Base-by-base conservation (phyloP, 2,888 invertebrate species). In the Agrilus cyanescens region DNA sequence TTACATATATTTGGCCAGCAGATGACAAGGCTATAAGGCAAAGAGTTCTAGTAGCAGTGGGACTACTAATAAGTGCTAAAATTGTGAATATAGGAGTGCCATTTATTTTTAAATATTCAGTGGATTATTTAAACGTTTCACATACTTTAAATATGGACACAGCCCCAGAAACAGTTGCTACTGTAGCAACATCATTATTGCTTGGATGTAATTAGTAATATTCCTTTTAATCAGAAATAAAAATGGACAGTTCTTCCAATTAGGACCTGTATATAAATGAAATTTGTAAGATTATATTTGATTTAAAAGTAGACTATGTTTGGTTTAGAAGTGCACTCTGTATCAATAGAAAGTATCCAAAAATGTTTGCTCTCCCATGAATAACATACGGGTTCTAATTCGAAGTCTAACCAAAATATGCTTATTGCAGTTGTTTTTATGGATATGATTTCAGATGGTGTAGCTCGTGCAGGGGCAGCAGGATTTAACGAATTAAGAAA, bases 401-500 rank as follows among this genome's bases (percentile, higher is more conserved):
- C n/a, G n/a, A n/a, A n/a, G n/a, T n/a, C n/a, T n/a, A n/a, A n/a
- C n/a, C n/a, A n/a, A n/a, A n/a, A n/a, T 25, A 25, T 25, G 2
- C 10, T 7, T 45, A 38, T 15, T 33, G n/a, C 33, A 47, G 46
- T 37, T 35, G 25, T 37, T 41, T 30, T 38, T 43, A 42, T 40
- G 42, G n/a, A 32, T 43, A 32, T 41, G 46, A 46, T 61, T 68
- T 6, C 63, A 97, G 97, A 98, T 74, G 98, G 97, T 45, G 69
- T 90, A 46, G 95, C 96, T 1, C 76, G 97, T 51, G 85, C 85
- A 3, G 83, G 90, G 37, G 83, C 96, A 2, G 82, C 93, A 0
- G 86, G 85, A 15, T 91, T 97, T 66, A 97, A 95, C 69, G 98
- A 99, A 71, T 66, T 98, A 13, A 72, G 97, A 30, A 98, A 97